Conservation (phyloP, 2,113 vertebrate genomes). For the Paratilapia polleni region DNA sequence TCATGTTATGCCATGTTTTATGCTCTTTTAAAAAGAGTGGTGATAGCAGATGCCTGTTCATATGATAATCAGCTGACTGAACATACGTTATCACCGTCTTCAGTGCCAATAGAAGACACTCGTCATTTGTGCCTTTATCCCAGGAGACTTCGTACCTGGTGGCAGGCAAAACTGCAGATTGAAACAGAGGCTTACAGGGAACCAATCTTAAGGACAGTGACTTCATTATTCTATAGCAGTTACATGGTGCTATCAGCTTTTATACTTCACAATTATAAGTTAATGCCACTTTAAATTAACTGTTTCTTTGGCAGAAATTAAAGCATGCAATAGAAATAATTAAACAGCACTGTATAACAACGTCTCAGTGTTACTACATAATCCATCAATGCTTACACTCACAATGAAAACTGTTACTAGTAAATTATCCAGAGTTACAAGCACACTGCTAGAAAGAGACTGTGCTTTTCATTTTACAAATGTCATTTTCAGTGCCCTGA, state of each 20-base stretch:
- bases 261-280: not conserved
- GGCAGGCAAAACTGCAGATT: not conserved
- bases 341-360: constrained; percentile 21
- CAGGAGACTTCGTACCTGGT: not conserved
- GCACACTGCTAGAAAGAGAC: not conserved
- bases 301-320: constrained; percentile 16
- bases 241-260: not conserved
- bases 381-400: constrained; percentile 11
- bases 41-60: not conserved
- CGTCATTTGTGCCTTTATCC: not conserved
- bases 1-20: not conserved
- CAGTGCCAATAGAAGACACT: not conserved
- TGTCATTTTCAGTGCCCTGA: not conserved
- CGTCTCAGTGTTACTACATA: not conserved
- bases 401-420: constrained; percentile 16
- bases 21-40: too few relatives aligned
- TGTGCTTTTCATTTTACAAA: not conserved
- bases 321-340: constrained; percentile 28
- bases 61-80: not conserved
- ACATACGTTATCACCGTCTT: not conserved
- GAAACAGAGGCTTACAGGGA: not conserved
- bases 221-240: not conserved
- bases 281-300: constrained; percentile 1
- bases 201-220: not conserved
- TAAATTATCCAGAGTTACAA: constrained; percentile 29